phyloP scores from a whole-genome alignment of 2,888 invertebrate genomes.

The Pristionchus maxplancki region DNA sequence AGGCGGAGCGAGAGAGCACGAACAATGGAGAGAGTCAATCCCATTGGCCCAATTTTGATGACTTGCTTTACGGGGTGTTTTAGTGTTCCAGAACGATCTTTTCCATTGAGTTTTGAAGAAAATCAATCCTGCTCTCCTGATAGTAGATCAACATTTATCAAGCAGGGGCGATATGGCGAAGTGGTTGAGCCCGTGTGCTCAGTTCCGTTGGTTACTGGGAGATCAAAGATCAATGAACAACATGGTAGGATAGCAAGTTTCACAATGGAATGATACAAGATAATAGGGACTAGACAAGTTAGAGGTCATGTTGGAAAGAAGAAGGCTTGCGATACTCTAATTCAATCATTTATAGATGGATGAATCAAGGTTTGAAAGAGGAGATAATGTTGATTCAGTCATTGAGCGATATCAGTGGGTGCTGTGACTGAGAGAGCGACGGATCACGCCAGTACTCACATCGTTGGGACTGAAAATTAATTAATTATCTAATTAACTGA shows the following conservation, averaged over 20 bases:
- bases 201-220: background rate
- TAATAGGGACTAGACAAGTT: too few species aligned
- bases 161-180: background rate
- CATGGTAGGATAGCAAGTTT: too few species aligned
- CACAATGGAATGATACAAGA: too few species aligned
- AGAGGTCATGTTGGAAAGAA: too few species aligned
- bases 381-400: background rate
- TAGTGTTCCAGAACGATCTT: too few species aligned
- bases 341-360: background rate
- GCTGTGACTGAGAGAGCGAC: background rate
- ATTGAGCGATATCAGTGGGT: background rate
- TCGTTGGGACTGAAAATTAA: background rate
- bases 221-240: background rate
- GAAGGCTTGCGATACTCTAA: too few species aligned
- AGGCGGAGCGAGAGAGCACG: too few species aligned
- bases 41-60: too few species aligned
- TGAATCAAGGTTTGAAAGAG: background rate
- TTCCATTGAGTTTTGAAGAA: too few species aligned
- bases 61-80: background rate
- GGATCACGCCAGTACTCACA: background rate
- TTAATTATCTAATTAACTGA: background rate
- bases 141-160: background rate
- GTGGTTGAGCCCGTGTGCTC: background rate
- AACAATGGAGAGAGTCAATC: too few species aligned
- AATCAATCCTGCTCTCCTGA: background rate